phyloP scores from a whole-genome alignment of 2,113 vertebrate genomes.

The Eublepharis macularius region DNA sequence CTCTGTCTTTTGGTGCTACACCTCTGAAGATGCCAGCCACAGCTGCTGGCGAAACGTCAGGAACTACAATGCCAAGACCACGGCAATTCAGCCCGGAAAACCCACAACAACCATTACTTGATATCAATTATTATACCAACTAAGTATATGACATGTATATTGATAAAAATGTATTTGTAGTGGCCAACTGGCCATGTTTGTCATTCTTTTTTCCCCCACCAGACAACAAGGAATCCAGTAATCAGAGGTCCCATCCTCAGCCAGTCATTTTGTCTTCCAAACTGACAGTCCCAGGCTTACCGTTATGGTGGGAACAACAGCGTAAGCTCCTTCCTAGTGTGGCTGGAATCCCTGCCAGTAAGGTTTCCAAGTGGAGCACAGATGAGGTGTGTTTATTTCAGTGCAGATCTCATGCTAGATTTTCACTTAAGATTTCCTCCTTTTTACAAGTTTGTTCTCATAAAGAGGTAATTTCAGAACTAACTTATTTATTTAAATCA shows the following conservation, averaged over 20 bases:
- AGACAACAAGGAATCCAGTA: conserved; percentile 75
- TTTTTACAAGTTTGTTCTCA: no score
- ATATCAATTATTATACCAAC: neutral
- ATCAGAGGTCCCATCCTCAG: conserved; percentile 77
- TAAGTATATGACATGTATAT: neutral
- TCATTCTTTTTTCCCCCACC: conserved; percentile 22
- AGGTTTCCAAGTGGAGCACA: conserved; percentile 86
- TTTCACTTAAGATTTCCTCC: neutral
- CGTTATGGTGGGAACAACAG: conserved; percentile 87
- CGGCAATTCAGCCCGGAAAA: no score
- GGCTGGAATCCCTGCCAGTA: conserved; percentile 86
- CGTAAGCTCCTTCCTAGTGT: conserved; percentile 88
- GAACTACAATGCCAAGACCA: no score
- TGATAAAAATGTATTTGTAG: neutral
- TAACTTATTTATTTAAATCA: no score
- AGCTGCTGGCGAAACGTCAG: no score
- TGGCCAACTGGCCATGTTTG: neutral
- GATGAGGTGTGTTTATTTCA: conserved; percentile 77
- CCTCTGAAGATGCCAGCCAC: no score
- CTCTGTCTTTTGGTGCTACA: no score
- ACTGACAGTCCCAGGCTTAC: conserved; percentile 77
- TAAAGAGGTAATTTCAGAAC: no score
- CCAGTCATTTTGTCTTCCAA: conserved; percentile 82
- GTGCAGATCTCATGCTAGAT: neutral
- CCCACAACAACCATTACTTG: no score